phyloP scores from a whole-genome alignment of 2,888 invertebrate genomes.

The Eupeodes luniger region DNA sequence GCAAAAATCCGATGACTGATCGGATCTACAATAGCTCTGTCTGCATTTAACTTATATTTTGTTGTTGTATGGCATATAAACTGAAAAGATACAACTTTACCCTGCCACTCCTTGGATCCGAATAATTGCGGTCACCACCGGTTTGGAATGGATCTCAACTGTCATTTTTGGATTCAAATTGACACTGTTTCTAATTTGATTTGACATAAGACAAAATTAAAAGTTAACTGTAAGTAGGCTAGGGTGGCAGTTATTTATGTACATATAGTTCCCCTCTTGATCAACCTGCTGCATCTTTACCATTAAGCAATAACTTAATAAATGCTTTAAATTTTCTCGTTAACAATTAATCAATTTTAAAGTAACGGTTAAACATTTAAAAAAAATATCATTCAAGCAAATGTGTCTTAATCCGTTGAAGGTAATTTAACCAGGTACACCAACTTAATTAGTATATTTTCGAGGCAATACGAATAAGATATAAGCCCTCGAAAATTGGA shows the following conservation, averaged over 20 bases:
- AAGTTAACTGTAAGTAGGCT: background rate
- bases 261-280: too few species aligned
- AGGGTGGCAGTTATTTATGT: too few species aligned
- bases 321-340: background rate
- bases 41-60: too few species aligned
- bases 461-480: background rate
- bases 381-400: background rate
- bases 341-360: background rate
- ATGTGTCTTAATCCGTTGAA: too few species aligned
- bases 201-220: slow-evolving; percentile 34
- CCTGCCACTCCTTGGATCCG: slow-evolving; percentile 58
- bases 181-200: slow-evolving; percentile 37
- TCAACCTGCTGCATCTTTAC: background rate
- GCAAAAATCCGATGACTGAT: slow-evolving; percentile 41
- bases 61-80: background rate
- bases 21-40: background rate
- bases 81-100: slow-evolving; percentile 9
- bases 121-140: slow-evolving; percentile 56
- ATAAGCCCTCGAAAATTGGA: background rate
- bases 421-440: background rate
- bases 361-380: background rate
- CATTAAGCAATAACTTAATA: background rate
- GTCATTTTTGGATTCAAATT: slow-evolving; percentile 36
- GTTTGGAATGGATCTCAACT: slow-evolving; percentile 52
- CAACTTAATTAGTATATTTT: background rate